Evolutionary conservation across 2,797 vertebrate species (phyloP).

Genomic region (Enteromius unitaeniatus): DNA sequence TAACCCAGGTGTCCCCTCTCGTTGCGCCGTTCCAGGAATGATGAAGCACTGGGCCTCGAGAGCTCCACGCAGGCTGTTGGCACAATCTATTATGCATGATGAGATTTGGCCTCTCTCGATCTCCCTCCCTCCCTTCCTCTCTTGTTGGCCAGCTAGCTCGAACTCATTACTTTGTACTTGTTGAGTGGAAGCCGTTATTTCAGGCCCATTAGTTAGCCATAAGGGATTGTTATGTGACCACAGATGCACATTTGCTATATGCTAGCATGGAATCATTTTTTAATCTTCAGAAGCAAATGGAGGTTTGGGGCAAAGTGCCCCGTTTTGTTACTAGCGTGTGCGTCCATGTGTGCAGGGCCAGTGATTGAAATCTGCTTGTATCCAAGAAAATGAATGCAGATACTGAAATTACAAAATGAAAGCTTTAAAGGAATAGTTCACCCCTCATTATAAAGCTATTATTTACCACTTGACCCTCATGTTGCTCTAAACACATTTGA

Average conservation of each 20-base stretch:
- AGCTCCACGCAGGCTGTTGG: slow-evolving; percentile 49
- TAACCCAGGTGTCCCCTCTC: slow-evolving; percentile 49
- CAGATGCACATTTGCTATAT: slow-evolving; percentile 50
- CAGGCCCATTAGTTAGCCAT: slow-evolving; percentile 58
- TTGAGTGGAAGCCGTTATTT: slow-evolving; percentile 59
- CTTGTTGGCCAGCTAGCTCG: slow-evolving; percentile 50
- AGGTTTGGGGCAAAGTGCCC: slow-evolving; percentile 29
- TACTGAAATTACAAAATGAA: not conserved
- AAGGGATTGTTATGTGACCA: slow-evolving; percentile 51
- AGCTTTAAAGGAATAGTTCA: not conserved
- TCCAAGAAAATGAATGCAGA: not conserved
- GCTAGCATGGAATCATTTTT: slow-evolving; percentile 38
- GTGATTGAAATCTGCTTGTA: slow-evolving; percentile 19
- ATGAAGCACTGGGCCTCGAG: slow-evolving; percentile 47
- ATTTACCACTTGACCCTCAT: not conserved
- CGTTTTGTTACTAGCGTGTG: slow-evolving; percentile 9
- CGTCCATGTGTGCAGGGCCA: not conserved
- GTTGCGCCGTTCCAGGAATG: slow-evolving; percentile 44
- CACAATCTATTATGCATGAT: slow-evolving; percentile 51
- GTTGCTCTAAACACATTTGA: not conserved
- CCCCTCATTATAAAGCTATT: not conserved
- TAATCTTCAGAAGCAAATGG: slow-evolving; percentile 40
- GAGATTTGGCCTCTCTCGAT: slow-evolving; percentile 49
- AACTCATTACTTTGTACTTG: slow-evolving; percentile 61
- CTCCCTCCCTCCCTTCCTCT: slow-evolving; percentile 35